These are phyloP conservation scores for Caenorhabditis afra DNA, from an alignment of 2,888 invertebrate genomes.

Conservation along the genomic window DNA sequence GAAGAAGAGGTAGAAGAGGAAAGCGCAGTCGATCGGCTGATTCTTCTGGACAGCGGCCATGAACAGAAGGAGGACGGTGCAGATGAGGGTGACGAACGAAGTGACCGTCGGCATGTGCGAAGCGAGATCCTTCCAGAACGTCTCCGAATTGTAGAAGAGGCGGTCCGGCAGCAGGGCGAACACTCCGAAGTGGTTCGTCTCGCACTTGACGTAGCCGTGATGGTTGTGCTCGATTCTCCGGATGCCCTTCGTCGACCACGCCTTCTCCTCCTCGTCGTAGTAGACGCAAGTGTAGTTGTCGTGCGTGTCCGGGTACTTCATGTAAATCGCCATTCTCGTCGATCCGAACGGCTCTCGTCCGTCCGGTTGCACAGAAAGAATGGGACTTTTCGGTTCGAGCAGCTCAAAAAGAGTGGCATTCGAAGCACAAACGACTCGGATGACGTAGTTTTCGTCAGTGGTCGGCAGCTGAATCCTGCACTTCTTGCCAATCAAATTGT, in stretches of 20 bases:
- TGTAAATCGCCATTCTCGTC: slow-evolving; percentile 65
- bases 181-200: slow-evolving; percentile 73
- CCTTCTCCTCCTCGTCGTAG: slow-evolving; percentile 73
- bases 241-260: slow-evolving; percentile 78
- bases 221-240: slow-evolving; percentile 61
- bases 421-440: slow-evolving; percentile 64
- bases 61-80: slow-evolving; percentile 72
- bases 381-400: slow-evolving; percentile 65
- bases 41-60: slow-evolving; percentile 73
- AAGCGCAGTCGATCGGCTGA: slow-evolving; percentile 72
- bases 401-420: slow-evolving; percentile 66
- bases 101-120: slow-evolving; percentile 72
- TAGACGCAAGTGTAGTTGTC: slow-evolving; percentile 78
- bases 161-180: slow-evolving; percentile 77
- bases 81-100: slow-evolving; percentile 67
- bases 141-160: slow-evolving; percentile 64
- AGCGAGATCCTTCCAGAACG: slow-evolving; percentile 62
- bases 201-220: slow-evolving; percentile 76
- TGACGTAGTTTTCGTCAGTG: slow-evolving; percentile 54
- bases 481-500: slow-evolving; percentile 60
- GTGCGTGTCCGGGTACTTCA: slow-evolving; percentile 63
- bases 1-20: slow-evolving; percentile 72
- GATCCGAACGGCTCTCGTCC: slow-evolving; percentile 50
- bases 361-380: slow-evolving; percentile 70
- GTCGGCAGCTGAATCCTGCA: slow-evolving; percentile 65